Base-by-base conservation (phyloP, 2,888 invertebrate species). In the Plemyria rubiginata region DNA sequence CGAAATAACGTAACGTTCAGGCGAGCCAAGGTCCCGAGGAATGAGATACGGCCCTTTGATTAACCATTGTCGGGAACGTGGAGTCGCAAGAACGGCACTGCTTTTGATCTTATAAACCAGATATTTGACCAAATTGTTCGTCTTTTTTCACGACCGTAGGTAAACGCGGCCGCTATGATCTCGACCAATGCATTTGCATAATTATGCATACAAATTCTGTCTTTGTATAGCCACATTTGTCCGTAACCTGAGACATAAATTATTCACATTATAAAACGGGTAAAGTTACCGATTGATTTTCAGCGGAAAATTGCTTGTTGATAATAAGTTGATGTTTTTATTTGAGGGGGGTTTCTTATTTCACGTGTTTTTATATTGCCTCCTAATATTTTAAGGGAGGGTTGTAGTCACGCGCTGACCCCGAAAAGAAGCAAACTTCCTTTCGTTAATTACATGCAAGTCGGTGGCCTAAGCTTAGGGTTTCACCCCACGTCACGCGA, bases 31-130 rank as follows among this genome's bases (percentile, higher is more conserved):
- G 88, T 86, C 88, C 82, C 82, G 78, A 80, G 70, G 83, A 86
- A 85, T 89, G 87, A 92, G 91, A 92, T 91, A 90, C 87, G 85
- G 84, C 82, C 76, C 85, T 92, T 90, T 92, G 92, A 92, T 92
- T 92, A 90, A 81, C 89, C 84, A 89, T 90, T 90, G 92, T 91
- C 85, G 86, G 83, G 76, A 79, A 74, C 68, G 75, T 84, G 74
- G 85, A 85, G 82, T 86, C 82, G 84, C 71, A 55, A 40, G 60
- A 54, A 58, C 66, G 69, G 68, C 60, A 43, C 40, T 46, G 59
- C 67, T 67, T 69, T 72, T 72, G 68, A 72, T 69, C 66, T 69
- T 60, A 54, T 7, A 65, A 71, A 63, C 65, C 64, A 64, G 67
- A 70, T 67, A 68, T 66, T 70, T 67, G 50, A 66, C 68, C 60